Base-by-base conservation (phyloP, 2,113 vertebrate genomes). In the Microcebus tavaratra region DNA sequence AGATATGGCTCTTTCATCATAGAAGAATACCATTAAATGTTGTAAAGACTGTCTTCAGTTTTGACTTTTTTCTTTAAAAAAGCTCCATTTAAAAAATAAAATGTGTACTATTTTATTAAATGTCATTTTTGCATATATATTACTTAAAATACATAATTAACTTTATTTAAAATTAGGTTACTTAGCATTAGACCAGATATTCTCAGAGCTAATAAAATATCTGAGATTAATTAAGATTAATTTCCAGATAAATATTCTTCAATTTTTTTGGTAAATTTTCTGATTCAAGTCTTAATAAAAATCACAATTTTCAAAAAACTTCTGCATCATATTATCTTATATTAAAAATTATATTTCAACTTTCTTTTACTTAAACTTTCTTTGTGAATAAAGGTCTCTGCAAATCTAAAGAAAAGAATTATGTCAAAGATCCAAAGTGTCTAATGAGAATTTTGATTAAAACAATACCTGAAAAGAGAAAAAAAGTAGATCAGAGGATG, bases 361-460 rank as follows among this genome's bases (percentile, higher is more conserved):
- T 93, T 88, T 82, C 59, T 94, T 84, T 96, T 42, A 48, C 21
- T 63, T 81, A 93, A 87, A 5, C 7, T 87, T 92, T 14, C 45
- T 63, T 90, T n/a, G 55, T 11, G 18, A 91, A 8, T 88, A 79
- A 89, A 68, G 8, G 2, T 78, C 12, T 67, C 36, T 76, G 59
- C 48, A 55, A 78, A 75, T 39, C 45, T 61, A 91, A 73, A 65
- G 18, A 72, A 70, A 78, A 70, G 4, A 86, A 81, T 84, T 70
- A 80, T 36, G 48, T 76, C 59, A 89, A 97, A 57, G 45, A 86
- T 25, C 42, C 21, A 72, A 82, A 39, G 31, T 79, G 55, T 27
- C 45, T 9, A 39, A 50, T 87, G 2, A 87, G 80, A 90, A 45
- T 31, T 83, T 4, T 76, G 61, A 93, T 59, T 92, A 87, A 93